These are phyloP conservation scores for Acropternis orthonyx DNA, from an alignment of 2,797 vertebrate genomes.

Conservation along the genomic window DNA sequence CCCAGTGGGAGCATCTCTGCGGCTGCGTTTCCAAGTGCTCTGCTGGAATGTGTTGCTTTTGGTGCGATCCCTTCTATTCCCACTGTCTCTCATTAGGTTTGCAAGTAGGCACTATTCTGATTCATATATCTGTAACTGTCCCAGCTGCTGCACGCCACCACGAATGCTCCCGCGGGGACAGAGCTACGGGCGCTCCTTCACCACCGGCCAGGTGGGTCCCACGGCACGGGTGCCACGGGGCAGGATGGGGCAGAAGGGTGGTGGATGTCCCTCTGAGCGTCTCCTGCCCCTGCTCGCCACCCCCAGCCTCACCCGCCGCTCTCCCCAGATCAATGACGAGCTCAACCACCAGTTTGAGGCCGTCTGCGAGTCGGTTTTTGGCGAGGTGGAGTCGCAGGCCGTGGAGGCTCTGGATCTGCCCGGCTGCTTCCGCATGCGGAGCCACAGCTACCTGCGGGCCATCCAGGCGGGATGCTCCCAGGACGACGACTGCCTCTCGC, in stretches of 20 bases:
- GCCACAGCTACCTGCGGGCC: slow-evolving; percentile 98
- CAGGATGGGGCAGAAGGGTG: neutral
- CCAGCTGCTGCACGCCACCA: slow-evolving; percentile 85
- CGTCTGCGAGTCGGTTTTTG: slow-evolving; percentile 93
- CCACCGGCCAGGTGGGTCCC: slow-evolving; percentile 89
- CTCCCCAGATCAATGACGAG: slow-evolving; percentile 87
- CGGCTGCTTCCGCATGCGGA: slow-evolving; percentile 95
- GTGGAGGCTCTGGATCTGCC: slow-evolving; percentile 97
- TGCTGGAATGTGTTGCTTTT: slow-evolving; percentile 51
- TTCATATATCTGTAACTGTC: slow-evolving; percentile 85
- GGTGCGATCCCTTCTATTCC: slow-evolving; percentile 60
- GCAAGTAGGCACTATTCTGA: slow-evolving; percentile 88
- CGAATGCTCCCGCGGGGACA: slow-evolving; percentile 90
- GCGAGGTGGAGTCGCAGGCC: slow-evolving; percentile 94
- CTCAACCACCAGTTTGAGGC: slow-evolving; percentile 94
- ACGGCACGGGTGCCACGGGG: fast-evolving
- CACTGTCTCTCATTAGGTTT: slow-evolving; percentile 79
- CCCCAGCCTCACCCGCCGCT: neutral
- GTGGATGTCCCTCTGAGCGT: neutral
- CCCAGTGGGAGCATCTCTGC: fast-evolving
- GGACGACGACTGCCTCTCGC: slow-evolving; percentile 96
- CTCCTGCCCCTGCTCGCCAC: neutral
- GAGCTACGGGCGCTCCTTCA: slow-evolving; percentile 94
- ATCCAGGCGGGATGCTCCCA: slow-evolving; percentile 99
- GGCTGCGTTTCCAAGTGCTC: neutral